phyloP scores from a whole-genome alignment of 2,888 invertebrate species.

The Apotomis capreana region DNA sequence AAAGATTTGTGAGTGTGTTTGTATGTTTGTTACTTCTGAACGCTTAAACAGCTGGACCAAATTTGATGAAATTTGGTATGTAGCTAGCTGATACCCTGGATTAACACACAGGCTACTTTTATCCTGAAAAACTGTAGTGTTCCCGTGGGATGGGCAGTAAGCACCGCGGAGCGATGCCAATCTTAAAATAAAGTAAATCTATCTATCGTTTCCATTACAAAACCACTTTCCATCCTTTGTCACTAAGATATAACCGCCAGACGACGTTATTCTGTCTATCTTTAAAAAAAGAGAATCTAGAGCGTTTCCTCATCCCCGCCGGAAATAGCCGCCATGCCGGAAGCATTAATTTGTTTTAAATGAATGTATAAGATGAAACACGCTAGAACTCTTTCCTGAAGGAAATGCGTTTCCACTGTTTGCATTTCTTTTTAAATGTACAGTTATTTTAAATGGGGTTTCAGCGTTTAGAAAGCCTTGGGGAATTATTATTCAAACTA shows the following conservation, averaged over 20 bases:
- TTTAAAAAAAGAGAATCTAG: slow-evolving; percentile 19
- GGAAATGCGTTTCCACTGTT: slow-evolving; percentile 35
- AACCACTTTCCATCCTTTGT: background rate
- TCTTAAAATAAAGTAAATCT: too few species aligned
- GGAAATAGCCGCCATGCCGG: slow-evolving; percentile 29
- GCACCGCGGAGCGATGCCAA: too few species aligned
- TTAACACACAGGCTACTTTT: too few species aligned
- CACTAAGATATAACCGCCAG: background rate
- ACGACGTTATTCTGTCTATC: background rate
- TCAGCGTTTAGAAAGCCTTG: background rate
- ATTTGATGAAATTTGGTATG: too few species aligned
- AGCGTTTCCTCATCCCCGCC: slow-evolving; percentile 11
- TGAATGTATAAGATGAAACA: slow-evolving; percentile 37
- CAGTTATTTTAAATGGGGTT: background rate
- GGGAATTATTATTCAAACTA: too few species aligned
- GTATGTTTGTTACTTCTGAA: too few species aligned
- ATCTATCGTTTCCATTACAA: background rate
- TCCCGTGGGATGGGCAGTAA: too few species aligned
- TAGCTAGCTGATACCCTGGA: too few species aligned
- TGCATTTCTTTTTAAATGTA: background rate
- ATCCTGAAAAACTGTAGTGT: too few species aligned
- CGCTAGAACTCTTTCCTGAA: slow-evolving; percentile 13
- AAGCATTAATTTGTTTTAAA: slow-evolving; percentile 35
- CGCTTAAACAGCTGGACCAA: too few species aligned
- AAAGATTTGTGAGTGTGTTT: too few species aligned